Base-by-base conservation (phyloP, 2,888 invertebrate genomes). In the Therioaphis trifolii region DNA sequence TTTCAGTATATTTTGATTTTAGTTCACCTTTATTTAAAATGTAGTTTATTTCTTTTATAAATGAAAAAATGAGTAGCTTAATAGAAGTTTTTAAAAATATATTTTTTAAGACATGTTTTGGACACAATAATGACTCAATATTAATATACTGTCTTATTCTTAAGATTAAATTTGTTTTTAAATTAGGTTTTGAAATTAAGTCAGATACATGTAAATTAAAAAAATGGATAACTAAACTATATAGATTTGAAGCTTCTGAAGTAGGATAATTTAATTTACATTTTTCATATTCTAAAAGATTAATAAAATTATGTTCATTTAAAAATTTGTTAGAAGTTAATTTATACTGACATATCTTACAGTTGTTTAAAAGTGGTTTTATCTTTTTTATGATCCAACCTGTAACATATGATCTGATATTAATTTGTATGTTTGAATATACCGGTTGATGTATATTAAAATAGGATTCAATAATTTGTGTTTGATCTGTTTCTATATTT, bases 341-440 rank as follows among this genome's bases (percentile, higher is more conserved):
- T 69, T 69, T 43, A 69, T 40, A 69, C 12, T 14, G 4, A 14
- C 69, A 69, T 21, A 69, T 69, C n/a, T 69, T 69, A 69, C 69
- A 69, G 14, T 69, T 69, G 24, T 69, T 69, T 55, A 55, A 55
- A 55, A 15, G 15, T 55, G 5, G 55, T 21, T 55, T 55, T n/a
- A 55, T 55, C 15, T 71, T 71, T 46, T 71, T 71, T 5, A 71
- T 46, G 7, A 71, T 46, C 71, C 71, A 71, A 9, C 71, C 71
- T 71, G 71, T 46, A 15, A 66, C 66, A n/a, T 35, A 66, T 35
- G 66, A 35, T 35, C 35, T 66, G 35, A 12, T 66, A 66, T 66
- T 66, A 21, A 35, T 35, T n/a, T 66, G 35, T 2, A 66, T n/a
- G 9, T 66, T n/a, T n/a, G 66, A 40, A 66, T n/a, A 35, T 29